Evolutionary conservation across 2,888 invertebrate genomes (phyloP).

Genomic region (Drosophila demipolita): DNA sequence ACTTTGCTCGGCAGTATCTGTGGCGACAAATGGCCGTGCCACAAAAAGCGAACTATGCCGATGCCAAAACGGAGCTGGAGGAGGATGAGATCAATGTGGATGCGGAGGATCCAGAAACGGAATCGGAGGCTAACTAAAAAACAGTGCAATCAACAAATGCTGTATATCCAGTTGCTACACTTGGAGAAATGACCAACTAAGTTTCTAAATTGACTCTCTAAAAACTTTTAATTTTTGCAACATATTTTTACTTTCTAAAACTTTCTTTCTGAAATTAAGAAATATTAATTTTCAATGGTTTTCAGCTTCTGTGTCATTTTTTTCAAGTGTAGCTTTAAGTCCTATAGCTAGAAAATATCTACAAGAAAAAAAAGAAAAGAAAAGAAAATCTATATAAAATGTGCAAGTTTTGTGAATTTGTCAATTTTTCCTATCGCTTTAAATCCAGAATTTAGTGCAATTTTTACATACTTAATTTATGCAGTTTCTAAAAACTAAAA

Average conservation of each 20-base stretch:
- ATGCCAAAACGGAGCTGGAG: slow-evolving; percentile 43
- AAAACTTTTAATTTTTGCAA: not conserved
- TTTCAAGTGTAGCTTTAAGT: slow-evolving; percentile 17
- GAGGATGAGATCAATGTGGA: slow-evolving; percentile 95
- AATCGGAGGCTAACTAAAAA: slow-evolving; percentile 80
- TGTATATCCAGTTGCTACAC: slow-evolving; percentile 14
- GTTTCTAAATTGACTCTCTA: not conserved
- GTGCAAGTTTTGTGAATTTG: slow-evolving; percentile 22
- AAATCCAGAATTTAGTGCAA: slow-evolving; percentile 71
- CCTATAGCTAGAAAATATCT: slow-evolving; percentile 18
- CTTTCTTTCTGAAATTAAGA: not conserved
- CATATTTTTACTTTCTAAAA: not conserved
- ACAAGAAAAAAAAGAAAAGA: not conserved
- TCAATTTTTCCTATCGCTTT: slow-evolving; percentile 65
- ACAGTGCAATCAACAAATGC: slow-evolving; percentile 37
- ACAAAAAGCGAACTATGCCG: slow-evolving; percentile 12
- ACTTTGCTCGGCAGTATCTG: slow-evolving; percentile 82
- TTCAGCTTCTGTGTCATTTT: not conserved
- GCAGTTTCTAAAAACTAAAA: slow-evolving; percentile 49
- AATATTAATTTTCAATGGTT: not conserved
- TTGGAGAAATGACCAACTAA: not conserved
- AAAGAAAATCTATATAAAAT: slow-evolving; percentile 2
- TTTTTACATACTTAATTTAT: slow-evolving; percentile 70
- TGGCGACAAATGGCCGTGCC: slow-evolving; percentile 62
- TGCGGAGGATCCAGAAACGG: slow-evolving; percentile 85